phyloP scores from a whole-genome alignment of 2,888 invertebrate genomes.

The Saturnia japonica region DNA sequence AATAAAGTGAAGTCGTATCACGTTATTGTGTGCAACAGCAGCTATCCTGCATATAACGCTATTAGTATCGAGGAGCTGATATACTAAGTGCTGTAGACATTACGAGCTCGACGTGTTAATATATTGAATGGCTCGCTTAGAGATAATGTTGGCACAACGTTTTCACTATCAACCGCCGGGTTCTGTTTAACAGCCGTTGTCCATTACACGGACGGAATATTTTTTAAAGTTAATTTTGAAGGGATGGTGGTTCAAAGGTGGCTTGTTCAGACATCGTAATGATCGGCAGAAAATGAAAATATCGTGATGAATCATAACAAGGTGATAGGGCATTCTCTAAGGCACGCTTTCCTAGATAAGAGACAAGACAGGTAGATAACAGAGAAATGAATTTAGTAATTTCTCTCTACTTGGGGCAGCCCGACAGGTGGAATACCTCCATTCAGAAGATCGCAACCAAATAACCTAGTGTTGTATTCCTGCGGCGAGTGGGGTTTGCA shows the following conservation, averaged over 20 bases:
- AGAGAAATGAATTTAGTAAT: too few relatives aligned
- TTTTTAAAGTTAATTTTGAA: neutral
- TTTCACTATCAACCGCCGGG: constrained; percentile 46
- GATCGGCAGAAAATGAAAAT: too few relatives aligned
- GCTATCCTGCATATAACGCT: constrained; percentile 20
- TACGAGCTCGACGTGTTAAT: constrained; percentile 60
- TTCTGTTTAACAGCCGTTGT: constrained; percentile 21
- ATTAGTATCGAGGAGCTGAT: constrained; percentile 28
- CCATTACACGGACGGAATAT: constrained; percentile 20
- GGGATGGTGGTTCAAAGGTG: neutral
- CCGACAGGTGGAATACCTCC: too few relatives aligned
- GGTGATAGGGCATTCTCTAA: too few relatives aligned
- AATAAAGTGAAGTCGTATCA: neutral
- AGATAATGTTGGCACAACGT: constrained; percentile 51
- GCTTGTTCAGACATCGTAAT: too few relatives aligned
- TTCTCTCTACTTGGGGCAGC: too few relatives aligned
- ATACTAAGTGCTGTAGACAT: constrained; percentile 55
- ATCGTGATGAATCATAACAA: too few relatives aligned
- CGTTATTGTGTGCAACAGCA: constrained; percentile 13
- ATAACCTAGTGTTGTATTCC: too few relatives aligned
- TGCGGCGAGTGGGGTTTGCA: too few relatives aligned
- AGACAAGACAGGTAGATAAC: too few relatives aligned
- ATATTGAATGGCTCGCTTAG: constrained; percentile 56
- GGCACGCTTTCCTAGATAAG: neutral
- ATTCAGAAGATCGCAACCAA: too few relatives aligned